Base-by-base conservation (phyloP, 2,888 invertebrate species). In the Melikaiella ostensackeni region DNA sequence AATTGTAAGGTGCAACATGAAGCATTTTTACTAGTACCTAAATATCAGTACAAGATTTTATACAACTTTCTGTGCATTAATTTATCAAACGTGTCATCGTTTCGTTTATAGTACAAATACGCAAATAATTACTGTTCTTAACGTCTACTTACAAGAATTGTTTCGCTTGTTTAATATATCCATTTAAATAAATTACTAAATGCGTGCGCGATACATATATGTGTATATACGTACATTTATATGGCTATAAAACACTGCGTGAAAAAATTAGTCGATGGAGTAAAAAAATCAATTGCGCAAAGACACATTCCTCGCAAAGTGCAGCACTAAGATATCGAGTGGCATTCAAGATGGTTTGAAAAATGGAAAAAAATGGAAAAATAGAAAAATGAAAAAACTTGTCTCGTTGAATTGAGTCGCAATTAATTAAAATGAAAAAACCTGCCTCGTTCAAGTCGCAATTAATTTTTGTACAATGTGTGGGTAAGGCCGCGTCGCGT, bases 1-100 rank as follows among this genome's bases (percentile, higher is more conserved):
- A 11, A 50, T 46, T 50, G 5, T 50, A 50, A 50, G 50, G 70
- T 70, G 70, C 50, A 70, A 70, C 50, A 70, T 55, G 21, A 70
- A 70, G 70, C 70, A 50, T 70, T 70, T 70, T 70, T 70, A 70
- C 70, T 70, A 70, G 70, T 70, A 59, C 59, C 59, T 59, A 70
- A 70, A 70, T 70, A 70, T 70, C 70, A 70, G 70, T 70, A 70
- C 70, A 70, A 70, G 70, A 70, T 30, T 70, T 42, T 70, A 70
- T n/a, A 30, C 50, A 70, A 30, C 33, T 55, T 70, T 55, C 13
- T 50, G 70, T 70, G 50, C 70, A 70, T 55, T 42, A 16, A 42
- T 16, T 70, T 46, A 70, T 70, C 27, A 70, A 70, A 70, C 46
- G 30, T 46, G 46, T 50, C 66, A 70, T n/a, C 30, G 19, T 70